These are phyloP conservation scores for Andrena dorsata DNA, from an alignment of 2,888 invertebrate genomes.

Conservation along the genomic window DNA sequence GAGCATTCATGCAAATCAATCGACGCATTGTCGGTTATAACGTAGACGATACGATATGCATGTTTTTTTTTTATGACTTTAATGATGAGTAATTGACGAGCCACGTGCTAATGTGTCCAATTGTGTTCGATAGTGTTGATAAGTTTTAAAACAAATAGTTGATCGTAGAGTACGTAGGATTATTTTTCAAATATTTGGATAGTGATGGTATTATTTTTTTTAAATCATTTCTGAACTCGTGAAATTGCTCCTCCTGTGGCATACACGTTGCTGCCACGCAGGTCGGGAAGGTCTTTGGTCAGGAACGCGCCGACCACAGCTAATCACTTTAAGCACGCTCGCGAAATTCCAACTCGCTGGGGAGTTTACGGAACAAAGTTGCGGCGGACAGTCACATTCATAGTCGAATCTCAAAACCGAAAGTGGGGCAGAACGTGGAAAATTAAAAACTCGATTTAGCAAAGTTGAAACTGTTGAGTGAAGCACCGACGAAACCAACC, in stretches of 20 bases:
- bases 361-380: constrained; percentile 34
- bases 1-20: not conserved
- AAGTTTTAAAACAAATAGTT: too few species aligned
- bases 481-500: not conserved
- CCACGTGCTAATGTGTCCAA: not conserved
- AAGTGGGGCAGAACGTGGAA: constrained; percentile 4
- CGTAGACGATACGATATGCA: not conserved
- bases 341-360: constrained; percentile 44
- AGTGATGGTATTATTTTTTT: not conserved
- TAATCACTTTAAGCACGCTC: constrained; percentile 47
- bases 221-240: not conserved
- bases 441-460: constrained; percentile 22
- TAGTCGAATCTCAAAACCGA: constrained; percentile 4
- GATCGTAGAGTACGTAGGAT: too few species aligned
- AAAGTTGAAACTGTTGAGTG: not conserved
- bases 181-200: too few species aligned
- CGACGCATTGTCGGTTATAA: not conserved
- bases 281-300: not conserved
- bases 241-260: not conserved
- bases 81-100: too few species aligned
- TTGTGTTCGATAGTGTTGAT: too few species aligned
- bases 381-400: too few species aligned
- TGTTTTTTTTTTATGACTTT: not conserved
- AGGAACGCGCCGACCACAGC: constrained; percentile 26
- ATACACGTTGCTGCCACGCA: not conserved